Percentiles rank a stretch among this genome's conserved stretches.
Conservation (phyloP, 2,888 invertebrate species). For the Choreutis nemorana region DNA sequence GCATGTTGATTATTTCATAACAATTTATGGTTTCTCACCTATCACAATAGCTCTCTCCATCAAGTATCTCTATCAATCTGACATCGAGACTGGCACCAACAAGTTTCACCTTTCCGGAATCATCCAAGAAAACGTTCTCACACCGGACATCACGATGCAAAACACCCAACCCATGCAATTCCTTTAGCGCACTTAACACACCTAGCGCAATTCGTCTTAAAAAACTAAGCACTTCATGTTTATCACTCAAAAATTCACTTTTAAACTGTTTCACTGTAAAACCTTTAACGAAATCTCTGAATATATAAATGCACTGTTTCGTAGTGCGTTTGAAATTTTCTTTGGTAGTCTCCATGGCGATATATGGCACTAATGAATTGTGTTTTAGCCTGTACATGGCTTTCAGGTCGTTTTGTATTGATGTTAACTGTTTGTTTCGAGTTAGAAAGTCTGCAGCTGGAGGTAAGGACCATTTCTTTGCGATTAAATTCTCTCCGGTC, state of each 20-base stretch:
- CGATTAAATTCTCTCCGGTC: conserved; percentile 74
- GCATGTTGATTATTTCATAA: too few relatives aligned
- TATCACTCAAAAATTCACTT: conserved; percentile 20
- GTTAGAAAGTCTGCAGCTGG: conserved; percentile 42
- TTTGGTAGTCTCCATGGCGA: conserved; percentile 73
- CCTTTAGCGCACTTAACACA: conserved; percentile 77
- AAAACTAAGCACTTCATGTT: conserved; percentile 36
- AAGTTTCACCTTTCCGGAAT: conserved; percentile 66
- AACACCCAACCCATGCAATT: conserved; percentile 82
- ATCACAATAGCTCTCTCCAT: conserved; percentile 39
- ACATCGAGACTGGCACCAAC: conserved; percentile 77
- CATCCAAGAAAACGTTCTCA: conserved; percentile 77
- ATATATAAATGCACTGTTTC: conserved; percentile 69
- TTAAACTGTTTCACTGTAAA: conserved; percentile 33
- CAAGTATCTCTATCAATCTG: conserved; percentile 67
- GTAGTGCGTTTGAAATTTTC: conserved; percentile 48
- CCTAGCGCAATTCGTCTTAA: conserved; percentile 74
- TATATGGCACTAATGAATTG: conserved; percentile 76
- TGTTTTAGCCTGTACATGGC: conserved; percentile 75
- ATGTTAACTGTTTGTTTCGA: conserved; percentile 65
- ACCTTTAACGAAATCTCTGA: conserved; percentile 73
- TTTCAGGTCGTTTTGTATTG: conserved; percentile 81
- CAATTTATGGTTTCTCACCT: too few relatives aligned
- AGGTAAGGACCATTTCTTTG: conserved; percentile 78
- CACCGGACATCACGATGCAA: conserved; percentile 84